Conservation (phyloP, 1,140 invertebrate genomes). For the Hyles euphorbiae region DNA sequence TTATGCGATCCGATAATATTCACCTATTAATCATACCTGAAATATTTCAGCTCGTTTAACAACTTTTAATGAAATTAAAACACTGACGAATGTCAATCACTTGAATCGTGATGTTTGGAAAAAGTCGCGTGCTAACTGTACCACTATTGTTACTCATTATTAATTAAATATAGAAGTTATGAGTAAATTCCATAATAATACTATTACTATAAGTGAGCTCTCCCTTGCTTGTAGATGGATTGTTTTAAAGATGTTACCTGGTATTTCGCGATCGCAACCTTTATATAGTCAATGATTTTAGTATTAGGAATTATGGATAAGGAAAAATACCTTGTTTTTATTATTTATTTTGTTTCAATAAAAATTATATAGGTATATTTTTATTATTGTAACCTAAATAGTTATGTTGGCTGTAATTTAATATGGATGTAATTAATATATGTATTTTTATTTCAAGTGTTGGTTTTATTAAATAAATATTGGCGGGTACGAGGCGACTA, state of each 20-base stretch:
- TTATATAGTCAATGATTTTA: constrained; percentile 72
- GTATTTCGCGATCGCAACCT: constrained; percentile 56
- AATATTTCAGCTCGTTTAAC: no score
- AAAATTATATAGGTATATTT: constrained; percentile 75
- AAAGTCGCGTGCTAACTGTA: constrained; percentile 27
- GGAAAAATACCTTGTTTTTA: constrained; percentile 71
- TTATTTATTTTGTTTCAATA: constrained; percentile 74
- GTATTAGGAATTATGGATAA: constrained; percentile 69
- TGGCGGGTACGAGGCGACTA: no score
- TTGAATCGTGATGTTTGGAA: no score
- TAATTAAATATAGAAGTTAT: constrained; percentile 63
- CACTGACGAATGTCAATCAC: no score
- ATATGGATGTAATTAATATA: constrained; percentile 75
- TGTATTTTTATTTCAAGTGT: constrained; percentile 72
- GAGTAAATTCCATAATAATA: constrained; percentile 71
- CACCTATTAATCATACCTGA: no score
- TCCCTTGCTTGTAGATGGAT: constrained; percentile 70
- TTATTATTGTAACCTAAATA: constrained; percentile 73
- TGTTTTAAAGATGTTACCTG: constrained; percentile 70
- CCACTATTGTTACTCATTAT: constrained; percentile 56
- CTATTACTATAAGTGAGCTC: constrained; percentile 65
- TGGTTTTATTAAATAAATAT: constrained; percentile 18
- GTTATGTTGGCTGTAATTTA: constrained; percentile 74
- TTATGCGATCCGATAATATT: no score
- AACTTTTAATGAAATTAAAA: no score